A percentile compares a stretch with the other conserved stretches of the same genome.
phyloP scores from a whole-genome alignment of 2,888 invertebrate genomes.

The Labia minor region DNA sequence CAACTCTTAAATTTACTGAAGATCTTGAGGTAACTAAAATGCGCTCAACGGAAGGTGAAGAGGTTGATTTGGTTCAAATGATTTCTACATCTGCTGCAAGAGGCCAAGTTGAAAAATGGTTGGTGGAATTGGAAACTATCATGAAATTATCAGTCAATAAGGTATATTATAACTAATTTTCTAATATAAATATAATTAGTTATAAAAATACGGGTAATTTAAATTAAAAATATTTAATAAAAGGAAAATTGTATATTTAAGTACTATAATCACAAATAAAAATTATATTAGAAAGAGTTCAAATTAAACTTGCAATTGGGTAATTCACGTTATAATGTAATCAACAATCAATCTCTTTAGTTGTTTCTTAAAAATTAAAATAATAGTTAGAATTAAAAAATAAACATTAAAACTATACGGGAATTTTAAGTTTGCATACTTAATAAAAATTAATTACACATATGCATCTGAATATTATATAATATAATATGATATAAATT shows the following conservation, averaged over 20 bases:
- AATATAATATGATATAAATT: no score
- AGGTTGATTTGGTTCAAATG: slow-evolving; percentile 59
- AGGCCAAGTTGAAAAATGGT: slow-evolving; percentile 95
- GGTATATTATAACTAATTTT: slow-evolving; percentile 30
- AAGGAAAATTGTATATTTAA: no score
- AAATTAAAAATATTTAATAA: neutral
- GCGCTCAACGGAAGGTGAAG: slow-evolving; percentile 77
- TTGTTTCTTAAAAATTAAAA: no score
- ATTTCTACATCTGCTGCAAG: slow-evolving; percentile 77
- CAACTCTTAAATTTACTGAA: slow-evolving; percentile 70
- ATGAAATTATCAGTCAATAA: slow-evolving; percentile 82
- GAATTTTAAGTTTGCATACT: no score
- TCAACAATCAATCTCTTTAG: no score
- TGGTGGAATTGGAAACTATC: slow-evolving; percentile 70
- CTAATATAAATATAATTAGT: neutral
- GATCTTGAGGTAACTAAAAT: slow-evolving; percentile 82
- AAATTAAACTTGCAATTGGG: no score
- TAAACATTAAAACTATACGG: no score
- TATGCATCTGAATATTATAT: no score
- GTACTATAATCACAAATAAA: slow-evolving; percentile 23
- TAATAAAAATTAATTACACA: no score
- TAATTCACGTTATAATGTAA: no score
- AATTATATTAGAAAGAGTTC: neutral
- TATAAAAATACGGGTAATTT: neutral
- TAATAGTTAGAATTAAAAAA: no score